Evolutionary conservation across 2,113 vertebrate genomes (phyloP).

Genomic region (Mugil cephalus): DNA sequence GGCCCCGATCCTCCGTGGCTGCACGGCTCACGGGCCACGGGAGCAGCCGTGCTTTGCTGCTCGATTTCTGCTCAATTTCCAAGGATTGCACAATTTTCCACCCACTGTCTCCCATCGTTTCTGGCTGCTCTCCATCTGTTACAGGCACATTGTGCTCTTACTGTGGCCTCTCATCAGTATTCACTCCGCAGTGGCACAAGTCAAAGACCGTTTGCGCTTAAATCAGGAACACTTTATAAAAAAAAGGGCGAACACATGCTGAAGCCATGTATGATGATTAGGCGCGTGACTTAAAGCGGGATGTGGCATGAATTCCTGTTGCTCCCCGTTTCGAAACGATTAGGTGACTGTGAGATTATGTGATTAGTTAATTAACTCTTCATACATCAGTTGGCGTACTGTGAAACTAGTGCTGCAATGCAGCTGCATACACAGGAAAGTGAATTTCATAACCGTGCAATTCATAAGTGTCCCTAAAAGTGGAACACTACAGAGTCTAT

Average conservation of each 20-base stretch:
- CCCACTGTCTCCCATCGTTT: constrained; percentile 67
- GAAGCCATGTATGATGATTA: constrained; percentile 23
- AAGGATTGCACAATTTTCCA: constrained; percentile 78
- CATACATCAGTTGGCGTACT: constrained; percentile 1
- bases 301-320: no score
- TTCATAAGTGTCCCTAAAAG: neutral
- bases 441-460: neutral
- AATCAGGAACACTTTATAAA: constrained; percentile 19
- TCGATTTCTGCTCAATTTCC: constrained; percentile 79
- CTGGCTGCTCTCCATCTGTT: constrained; percentile 71
- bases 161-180: constrained; percentile 40
- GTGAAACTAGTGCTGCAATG: neutral
- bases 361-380: constrained; percentile 19
- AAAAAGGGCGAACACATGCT: constrained; percentile 7
- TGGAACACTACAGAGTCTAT: neutral
- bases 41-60: constrained; percentile 66
- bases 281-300: constrained; percentile 16
- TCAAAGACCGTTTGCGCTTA: constrained; percentile 23
- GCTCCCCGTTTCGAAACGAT: neutral
- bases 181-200: constrained; percentile 34
- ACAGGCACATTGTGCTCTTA: constrained; percentile 45
- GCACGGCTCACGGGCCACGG: constrained; percentile 49
- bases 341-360: neutral
- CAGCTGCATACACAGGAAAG: neutral
- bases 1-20: constrained; percentile 63